Conservation (phyloP, 23 tunicate species). For the Phallusia fumigata region DNA sequence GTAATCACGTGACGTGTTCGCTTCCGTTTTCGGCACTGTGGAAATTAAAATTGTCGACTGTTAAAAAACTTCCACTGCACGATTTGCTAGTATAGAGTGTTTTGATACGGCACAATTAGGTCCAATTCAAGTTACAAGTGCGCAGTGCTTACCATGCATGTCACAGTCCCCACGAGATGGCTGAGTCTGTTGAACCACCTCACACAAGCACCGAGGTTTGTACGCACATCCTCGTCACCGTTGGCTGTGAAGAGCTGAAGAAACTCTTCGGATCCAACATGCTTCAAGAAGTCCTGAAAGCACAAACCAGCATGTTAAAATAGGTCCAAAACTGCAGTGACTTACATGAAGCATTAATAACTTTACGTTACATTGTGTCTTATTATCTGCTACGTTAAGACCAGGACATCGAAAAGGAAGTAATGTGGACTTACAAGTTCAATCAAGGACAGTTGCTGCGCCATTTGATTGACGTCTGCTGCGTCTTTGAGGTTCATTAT, state of each 20-base stretch:
- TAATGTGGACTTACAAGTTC: conserved; percentile 65
- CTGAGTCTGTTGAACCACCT: conserved; percentile 90
- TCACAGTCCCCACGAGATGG: conserved; percentile 73
- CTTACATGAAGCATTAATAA: too few relatives aligned
- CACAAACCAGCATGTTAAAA: too few relatives aligned
- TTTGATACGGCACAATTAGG: too few relatives aligned
- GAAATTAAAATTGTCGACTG: neutral
- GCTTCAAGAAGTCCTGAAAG: conserved; percentile 67
- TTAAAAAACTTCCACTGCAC: neutral
- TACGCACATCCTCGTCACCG: conserved; percentile 47
- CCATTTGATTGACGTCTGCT: conserved; percentile 71
- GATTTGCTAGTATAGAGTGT: too few relatives aligned
- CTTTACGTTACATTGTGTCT: too few relatives aligned
- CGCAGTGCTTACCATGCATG: conserved; percentile 57
- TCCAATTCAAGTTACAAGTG: too few relatives aligned
- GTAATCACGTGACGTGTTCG: conserved; percentile 87
- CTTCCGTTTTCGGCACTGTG: conserved; percentile 86
- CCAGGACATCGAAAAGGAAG: too few relatives aligned
- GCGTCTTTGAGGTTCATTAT: conserved; percentile 61
- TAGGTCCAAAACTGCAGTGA: too few relatives aligned
- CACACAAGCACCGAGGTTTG: conserved; percentile 89
- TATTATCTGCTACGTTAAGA: too few relatives aligned
- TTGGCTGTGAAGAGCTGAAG: conserved; percentile 75
- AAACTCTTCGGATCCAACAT: conserved; percentile 94
- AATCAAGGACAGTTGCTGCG: conserved; percentile 82